Conservation (phyloP, 2,888 invertebrate genomes). For the Conops quadrifasciatus region DNA sequence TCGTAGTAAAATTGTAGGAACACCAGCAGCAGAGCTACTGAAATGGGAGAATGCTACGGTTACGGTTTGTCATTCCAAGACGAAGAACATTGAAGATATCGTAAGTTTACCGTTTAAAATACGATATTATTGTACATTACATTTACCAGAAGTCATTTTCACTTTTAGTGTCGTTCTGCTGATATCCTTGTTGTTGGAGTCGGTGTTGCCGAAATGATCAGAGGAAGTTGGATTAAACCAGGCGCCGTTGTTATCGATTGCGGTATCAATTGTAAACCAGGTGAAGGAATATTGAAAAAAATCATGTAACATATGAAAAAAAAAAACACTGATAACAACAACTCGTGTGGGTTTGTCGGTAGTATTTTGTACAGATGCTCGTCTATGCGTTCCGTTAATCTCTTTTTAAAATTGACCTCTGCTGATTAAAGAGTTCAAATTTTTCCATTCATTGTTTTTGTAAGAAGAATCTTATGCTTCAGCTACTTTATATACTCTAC, state of each 20-base stretch:
- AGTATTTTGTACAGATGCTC: no score
- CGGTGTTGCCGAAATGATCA: conserved; percentile 88
- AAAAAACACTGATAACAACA: neutral
- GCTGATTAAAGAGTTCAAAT: conserved; percentile 18
- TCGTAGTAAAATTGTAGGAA: conserved; percentile 97
- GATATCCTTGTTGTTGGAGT: conserved; percentile 98
- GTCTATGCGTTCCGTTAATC: neutral
- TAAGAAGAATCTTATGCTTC: neutral
- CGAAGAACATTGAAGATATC: conserved; percentile 79
- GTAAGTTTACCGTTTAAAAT: conserved; percentile 66
- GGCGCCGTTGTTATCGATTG: conserved; percentile 99
- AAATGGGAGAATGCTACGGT: conserved; percentile 98
- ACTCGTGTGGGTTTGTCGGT: conserved; percentile 1
- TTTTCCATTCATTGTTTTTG: neutral
- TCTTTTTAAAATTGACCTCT: conserved; percentile 2
- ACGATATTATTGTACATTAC: neutral
- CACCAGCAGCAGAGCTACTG: conserved; percentile 91
- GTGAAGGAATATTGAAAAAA: conserved; percentile 63
- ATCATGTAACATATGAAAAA: neutral
- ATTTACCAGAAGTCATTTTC: neutral
- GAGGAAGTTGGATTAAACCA: conserved; percentile 95
- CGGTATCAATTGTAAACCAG: conserved; percentile 92
- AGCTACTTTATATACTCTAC: neutral
- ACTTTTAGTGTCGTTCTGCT: conserved; percentile 74
- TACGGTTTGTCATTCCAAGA: conserved; percentile 96